Evolutionary conservation across 2,113 vertebrate genomes (phyloP), one percentile per base, ranked within the genome.

Genomic region (Apus apus): DNA sequence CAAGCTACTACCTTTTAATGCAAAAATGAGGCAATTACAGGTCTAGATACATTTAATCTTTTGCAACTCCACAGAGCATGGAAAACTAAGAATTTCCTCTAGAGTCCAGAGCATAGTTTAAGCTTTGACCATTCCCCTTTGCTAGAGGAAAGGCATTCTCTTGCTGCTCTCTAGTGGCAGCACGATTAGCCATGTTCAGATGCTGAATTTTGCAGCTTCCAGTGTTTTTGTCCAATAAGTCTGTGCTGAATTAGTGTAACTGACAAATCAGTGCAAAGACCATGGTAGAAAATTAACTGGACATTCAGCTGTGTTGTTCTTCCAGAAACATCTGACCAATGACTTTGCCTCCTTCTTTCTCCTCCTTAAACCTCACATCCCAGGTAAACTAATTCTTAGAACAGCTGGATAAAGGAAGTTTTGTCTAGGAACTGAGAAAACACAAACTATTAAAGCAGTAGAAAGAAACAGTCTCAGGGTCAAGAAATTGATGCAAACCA

Each of bases 81-180:
- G 57, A 76, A 91, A 89, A 56, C 16, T 40, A 12, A 80, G 50
- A 61, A 85, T 64, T 83, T 25, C 56, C 66, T 53, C 88, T 32
- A 15, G 23, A 70, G 62, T 80, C 56, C 73, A 73, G 71, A 58
- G 70, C 5, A 32, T 3, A 61, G 38, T 34, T 85, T 15, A 70
- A 85, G 75, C 30, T 65, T 86, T 51, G 36, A 60, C 29, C 20
- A 10, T n/a, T 57, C 57, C 26, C 34, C 51, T 51, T 51, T 32
- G 36, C 56, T 5, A 26, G 21, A 26, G 53, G 36, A 94, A 85
- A 46, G 9, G 45, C 79, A 23, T 84, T 75, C 93, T 75, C 73
- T 43, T 96, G 90, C 93, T 96, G 96, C 93, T 4, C 96, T 82
- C 96, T 96, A 95, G 94, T 88, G 94, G 94, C 76, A 84, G 38